Conservation (phyloP, 1,140 invertebrate species). For the Oryzaephilus surinamensis region DNA sequence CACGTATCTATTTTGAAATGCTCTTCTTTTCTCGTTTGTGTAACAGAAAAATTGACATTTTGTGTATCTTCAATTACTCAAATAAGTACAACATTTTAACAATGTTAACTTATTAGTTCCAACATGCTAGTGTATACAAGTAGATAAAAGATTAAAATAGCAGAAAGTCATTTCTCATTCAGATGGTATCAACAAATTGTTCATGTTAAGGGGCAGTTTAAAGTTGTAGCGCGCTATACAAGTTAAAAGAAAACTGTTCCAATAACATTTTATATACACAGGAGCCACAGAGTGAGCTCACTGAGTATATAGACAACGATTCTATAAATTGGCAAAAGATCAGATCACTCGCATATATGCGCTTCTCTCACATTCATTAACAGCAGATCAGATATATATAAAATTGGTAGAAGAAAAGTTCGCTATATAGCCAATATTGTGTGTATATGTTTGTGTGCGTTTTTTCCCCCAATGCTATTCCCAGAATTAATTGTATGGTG, state of each 20-base stretch:
- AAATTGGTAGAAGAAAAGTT: no score
- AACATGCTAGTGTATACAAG: no score
- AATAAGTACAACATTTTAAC: no score
- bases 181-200: slow-evolving; percentile 36
- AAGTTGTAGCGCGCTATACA: slow-evolving; percentile 21
- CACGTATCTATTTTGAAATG: no score
- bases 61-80: no score
- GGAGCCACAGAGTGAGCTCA: slow-evolving; percentile 3
- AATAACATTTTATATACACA: slow-evolving; percentile 4
- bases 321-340: slow-evolving; percentile 31
- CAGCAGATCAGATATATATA: slow-evolving; percentile 29
- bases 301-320: slow-evolving; percentile 20
- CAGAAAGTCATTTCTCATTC: no score
- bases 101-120: no score
- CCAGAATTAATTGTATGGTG: slow-evolving; percentile 22
- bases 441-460: slow-evolving; percentile 4
- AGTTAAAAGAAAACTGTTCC: slow-evolving; percentile 4
- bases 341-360: slow-evolving; percentile 22
- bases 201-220: slow-evolving; percentile 33
- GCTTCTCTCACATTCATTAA: slow-evolving; percentile 33
- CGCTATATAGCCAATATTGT: no score
- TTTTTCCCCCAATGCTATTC: slow-evolving; percentile 13
- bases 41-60: no score
- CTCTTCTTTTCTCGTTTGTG: no score
- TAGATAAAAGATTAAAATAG: no score